Base-by-base conservation (phyloP, 1,140 invertebrate species). In the Dendrolimus kikuchii region DNA sequence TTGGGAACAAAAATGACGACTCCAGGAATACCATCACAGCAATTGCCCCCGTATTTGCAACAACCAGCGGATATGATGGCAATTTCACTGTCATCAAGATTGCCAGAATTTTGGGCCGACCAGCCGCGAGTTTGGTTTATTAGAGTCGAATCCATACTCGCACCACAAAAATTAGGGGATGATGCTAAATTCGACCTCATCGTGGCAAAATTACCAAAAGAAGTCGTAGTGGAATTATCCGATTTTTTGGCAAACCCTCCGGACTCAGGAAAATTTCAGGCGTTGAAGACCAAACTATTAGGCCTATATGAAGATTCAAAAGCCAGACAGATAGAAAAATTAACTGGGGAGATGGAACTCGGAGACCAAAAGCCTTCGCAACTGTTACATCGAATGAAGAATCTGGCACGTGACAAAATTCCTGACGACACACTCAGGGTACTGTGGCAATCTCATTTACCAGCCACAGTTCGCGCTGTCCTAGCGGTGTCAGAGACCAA, bases 401-500 rank as follows among this genome's bases (percentile, higher is more conserved):
- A 59, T 38, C 10, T 59, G n/a, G 47, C 48, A 4, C 23, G 52
- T n/a, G n/a, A n/a, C n/a, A n/a, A n/a, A n/a, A n/a, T n/a, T n/a
- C n/a, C n/a, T n/a, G n/a, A n/a, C n/a, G n/a, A n/a, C n/a, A n/a
- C n/a, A n/a, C n/a, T n/a, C n/a, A n/a, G n/a, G n/a, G n/a, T n/a
- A n/a, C n/a, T n/a, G n/a, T n/a, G n/a, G n/a, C n/a, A n/a, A n/a
- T n/a, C n/a, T n/a, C n/a, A n/a, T n/a, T n/a, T n/a, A n/a, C n/a
- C n/a, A n/a, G n/a, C n/a, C n/a, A n/a, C n/a, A n/a, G n/a, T n/a
- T n/a, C n/a, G n/a, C n/a, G n/a, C n/a, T n/a, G n/a, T n/a, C n/a
- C n/a, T n/a, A n/a, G n/a, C n/a, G n/a, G n/a, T 55, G 5, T 51
- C 37, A 6, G 57, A 53, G 45, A 42, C 8, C 7, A 53, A 49